Evolutionary conservation across 2,888 invertebrate species (phyloP), one percentile per base, ranked within the genome.

Genomic region (Isoperla grammatica): DNA sequence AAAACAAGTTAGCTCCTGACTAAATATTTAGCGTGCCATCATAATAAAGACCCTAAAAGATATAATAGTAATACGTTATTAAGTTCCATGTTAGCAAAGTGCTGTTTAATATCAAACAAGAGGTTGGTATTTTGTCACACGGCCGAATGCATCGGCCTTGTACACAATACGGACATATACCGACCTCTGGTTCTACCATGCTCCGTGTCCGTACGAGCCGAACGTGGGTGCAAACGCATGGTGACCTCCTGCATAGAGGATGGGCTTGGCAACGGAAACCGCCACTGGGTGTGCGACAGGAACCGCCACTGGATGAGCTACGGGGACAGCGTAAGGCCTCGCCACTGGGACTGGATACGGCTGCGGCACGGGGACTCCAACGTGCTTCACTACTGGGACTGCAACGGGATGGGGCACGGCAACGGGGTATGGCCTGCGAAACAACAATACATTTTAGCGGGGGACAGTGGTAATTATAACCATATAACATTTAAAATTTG

Each of bases 281-380:
- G 68, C 68, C 64, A 60, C 56, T 6, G 53, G 54, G 54, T 50
- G 39, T 22, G 42, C 12, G n/a, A 63, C 53, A 2, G 49, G 58
- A 6, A 63, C 63, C 2, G 68, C 68, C 22, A 90, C 83, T 2
- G 90, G 86, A 62, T 58, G 55, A 1, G 56, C 39, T 3, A 61
- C 61, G 9, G 56, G 59, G 13, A 91, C 82, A 61, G 85, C 84
- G 55, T 90, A 81, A 61, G 86, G 83, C 9, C 90, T 56, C 13
- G 50, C 40, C 9, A 63, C 63, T 9, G 59, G 60, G 11, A 61
- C 61, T 0, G 63, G 61, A 8, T 58, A 50, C 22, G 61, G 61
- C 29, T 46, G 57, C 45, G 59, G 61, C 1, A 63, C 83, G 17
- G 83, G 79, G 20, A 90, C 55, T 2, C 69, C 69, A 15, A 68